phyloP scores from a whole-genome alignment of 1,140 invertebrate species.

The Coptotermes formosanus region DNA sequence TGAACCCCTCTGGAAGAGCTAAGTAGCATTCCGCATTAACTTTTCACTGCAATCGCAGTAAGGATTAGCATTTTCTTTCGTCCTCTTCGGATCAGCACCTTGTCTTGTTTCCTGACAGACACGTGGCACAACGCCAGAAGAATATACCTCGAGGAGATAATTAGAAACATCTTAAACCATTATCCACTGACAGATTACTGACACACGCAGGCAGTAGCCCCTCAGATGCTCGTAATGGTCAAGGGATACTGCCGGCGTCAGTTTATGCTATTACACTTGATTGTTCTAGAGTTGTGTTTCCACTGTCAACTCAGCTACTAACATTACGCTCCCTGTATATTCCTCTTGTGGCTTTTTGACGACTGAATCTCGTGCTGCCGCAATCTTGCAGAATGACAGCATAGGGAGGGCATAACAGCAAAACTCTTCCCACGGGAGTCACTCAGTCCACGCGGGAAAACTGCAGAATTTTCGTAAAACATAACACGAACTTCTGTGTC shows the following conservation, averaged over 20 bases:
- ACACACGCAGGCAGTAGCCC: background rate
- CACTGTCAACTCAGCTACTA: background rate
- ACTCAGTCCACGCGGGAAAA: constrained; percentile 1
- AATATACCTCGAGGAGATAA: background rate
- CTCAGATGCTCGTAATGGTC: background rate
- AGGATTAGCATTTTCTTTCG: too few relatives aligned
- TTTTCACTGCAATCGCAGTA: too few relatives aligned
- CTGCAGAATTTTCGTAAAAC: background rate
- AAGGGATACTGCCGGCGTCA: background rate
- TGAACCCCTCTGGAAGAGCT: too few relatives aligned
- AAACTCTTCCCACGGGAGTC: background rate
- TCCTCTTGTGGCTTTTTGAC: constrained; percentile 13
- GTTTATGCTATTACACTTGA: background rate
- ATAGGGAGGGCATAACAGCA: background rate
- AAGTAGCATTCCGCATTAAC: too few relatives aligned
- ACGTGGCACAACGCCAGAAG: background rate
- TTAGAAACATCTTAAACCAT: constrained; percentile 11
- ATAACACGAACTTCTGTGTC: background rate
- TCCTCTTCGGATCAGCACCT: background rate
- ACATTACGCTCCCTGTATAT: background rate
- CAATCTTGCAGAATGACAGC: background rate
- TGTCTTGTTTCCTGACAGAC: background rate
- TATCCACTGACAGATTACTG: constrained; percentile 13
- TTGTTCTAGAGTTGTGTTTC: background rate
- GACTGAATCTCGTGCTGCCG: background rate